Conservation (phyloP, 2,888 invertebrate species). For the Microctonus hyperodae region DNA sequence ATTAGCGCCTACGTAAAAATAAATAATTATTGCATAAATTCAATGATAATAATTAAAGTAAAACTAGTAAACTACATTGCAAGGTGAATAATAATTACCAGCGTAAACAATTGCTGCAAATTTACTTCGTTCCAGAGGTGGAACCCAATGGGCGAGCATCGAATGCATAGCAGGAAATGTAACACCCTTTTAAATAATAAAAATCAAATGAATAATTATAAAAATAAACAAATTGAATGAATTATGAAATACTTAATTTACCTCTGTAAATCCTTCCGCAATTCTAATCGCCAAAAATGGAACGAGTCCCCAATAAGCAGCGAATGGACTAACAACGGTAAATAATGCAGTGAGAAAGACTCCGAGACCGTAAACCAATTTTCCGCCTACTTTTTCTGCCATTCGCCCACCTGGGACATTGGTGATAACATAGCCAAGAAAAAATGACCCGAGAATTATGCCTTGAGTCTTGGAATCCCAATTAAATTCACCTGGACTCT, state of each 20-base stretch:
- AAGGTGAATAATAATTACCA: conserved; percentile 64
- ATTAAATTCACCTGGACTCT: conserved; percentile 76
- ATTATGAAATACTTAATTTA: too few species aligned
- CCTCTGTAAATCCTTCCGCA: conserved; percentile 85
- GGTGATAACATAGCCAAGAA: conserved; percentile 83
- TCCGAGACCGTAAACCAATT: conserved; percentile 82
- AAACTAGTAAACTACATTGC: background rate
- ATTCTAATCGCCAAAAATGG: conserved; percentile 79
- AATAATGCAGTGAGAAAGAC: conserved; percentile 82
- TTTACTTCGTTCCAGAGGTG: conserved; percentile 88
- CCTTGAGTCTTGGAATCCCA: conserved; percentile 84
- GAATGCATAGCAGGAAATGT: conserved; percentile 95
- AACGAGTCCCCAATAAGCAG: conserved; percentile 71
- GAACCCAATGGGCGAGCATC: conserved; percentile 92
- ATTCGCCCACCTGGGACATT: conserved; percentile 84
- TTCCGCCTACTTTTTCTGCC: conserved; percentile 89
- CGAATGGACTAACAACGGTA: conserved; percentile 83
- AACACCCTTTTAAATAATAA: conserved; percentile 72
- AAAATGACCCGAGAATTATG: conserved; percentile 82
- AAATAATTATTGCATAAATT: too few species aligned
- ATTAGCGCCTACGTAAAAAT: conserved; percentile 82
- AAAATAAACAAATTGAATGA: too few species aligned
- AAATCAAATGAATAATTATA: conserved; percentile 20
- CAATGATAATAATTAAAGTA: conserved; percentile 6
- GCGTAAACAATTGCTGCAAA: conserved; percentile 89